Evolutionary conservation across 2,797 vertebrate species (phyloP).

Genomic region (Sandelia bainsii): DNA sequence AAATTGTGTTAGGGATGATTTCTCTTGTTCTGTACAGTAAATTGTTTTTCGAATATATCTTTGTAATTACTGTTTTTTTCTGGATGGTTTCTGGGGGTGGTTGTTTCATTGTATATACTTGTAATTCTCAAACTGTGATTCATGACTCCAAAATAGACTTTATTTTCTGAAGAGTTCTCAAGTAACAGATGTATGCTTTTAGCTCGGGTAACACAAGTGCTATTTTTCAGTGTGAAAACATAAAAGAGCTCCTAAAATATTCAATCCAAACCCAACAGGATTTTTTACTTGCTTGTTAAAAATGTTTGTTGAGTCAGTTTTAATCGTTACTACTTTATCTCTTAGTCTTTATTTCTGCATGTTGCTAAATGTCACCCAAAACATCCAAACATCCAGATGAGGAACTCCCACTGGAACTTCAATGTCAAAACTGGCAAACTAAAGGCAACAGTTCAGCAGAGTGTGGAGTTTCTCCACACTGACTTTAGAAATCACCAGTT

Average conservation of each 20-base stretch:
- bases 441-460: neutral
- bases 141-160: slow-evolving; percentile 43
- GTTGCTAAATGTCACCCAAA: slow-evolving; percentile 40
- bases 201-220: slow-evolving; percentile 27
- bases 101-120: neutral
- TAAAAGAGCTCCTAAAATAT: slow-evolving; percentile 10
- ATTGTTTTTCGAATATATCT: too few species aligned
- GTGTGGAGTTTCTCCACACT: neutral
- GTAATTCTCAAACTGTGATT: slow-evolving; percentile 28
- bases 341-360: slow-evolving; percentile 25
- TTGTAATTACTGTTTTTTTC: too few species aligned
- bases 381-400: slow-evolving; percentile 15
- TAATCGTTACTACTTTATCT: neutral
- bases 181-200: slow-evolving; percentile 48
- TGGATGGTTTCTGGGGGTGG: neutral
- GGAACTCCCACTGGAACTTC: slow-evolving; percentile 7
- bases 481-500: neutral
- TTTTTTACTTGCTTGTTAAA: slow-evolving; percentile 6
- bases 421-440: neutral
- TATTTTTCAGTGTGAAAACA: slow-evolving; percentile 21
- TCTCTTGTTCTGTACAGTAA: too few species aligned
- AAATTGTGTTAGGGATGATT: too few species aligned
- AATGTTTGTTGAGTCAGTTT: neutral
- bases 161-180: slow-evolving; percentile 32
- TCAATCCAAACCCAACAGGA: neutral